Base-by-base conservation (phyloP, 2,888 invertebrate genomes). In the Sesia apiformis region DNA sequence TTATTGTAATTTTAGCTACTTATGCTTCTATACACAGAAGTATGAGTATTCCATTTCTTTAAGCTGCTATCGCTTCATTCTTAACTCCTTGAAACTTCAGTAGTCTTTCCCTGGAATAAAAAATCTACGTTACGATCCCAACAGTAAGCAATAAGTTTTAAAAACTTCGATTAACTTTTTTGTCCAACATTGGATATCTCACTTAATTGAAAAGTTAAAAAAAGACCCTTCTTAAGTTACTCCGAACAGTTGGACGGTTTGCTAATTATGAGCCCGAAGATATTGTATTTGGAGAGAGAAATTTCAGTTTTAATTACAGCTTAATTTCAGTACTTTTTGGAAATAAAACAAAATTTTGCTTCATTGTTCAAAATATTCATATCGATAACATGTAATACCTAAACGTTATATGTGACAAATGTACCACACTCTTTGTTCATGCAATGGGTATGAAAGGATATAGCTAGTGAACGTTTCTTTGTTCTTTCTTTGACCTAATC, bases 161-260 rank as follows among this genome's bases (percentile, higher is more conserved):
- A 63, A 66, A 55, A 62, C 65, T 72, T 70, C 65, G 62, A 72
- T 76, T 72, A 75, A 75, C 73, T 74, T 76, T 72, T 66, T 65
- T 63, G 69, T 70, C 63, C 64, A 62, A 70, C 64, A 69, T 73
- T 70, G 68, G 69, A 76, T 74, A 73, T 67, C 68, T 71, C 57
- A 69, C 66, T 70, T 74, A 75, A 78, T 76, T 74, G 74, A 72
- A 79, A 78, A 74, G 70, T 78, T 67, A 59, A 68, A 68, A 69
- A 64, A 65, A 52, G 50, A 50, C 5, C 39, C 50, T 38, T 7
- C 38, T 3, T 38, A 50, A 50, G 50, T 50, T 50, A 39, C 50
- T 50, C 53, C 55, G 53, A 54, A 55, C 56, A 60, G 58, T 59
- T 56, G 53, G 59, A 63, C 58, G 59, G 58, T 60, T 65, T 62